phyloP scores from a whole-genome alignment of 2,797 vertebrate genomes.

The Cygnus olor region DNA sequence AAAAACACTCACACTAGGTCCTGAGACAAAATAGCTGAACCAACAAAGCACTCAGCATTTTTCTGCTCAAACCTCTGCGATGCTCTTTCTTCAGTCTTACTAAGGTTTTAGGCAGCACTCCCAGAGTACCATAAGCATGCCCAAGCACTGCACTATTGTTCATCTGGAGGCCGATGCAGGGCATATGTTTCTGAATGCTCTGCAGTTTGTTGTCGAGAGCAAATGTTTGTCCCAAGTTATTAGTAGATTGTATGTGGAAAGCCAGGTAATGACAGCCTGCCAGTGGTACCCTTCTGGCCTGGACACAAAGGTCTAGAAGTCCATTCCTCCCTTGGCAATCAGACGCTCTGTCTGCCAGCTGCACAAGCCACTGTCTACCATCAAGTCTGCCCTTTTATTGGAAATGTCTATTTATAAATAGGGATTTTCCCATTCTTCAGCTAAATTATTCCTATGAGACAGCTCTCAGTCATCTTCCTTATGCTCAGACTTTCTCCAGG shows the following conservation, averaged over 20 bases:
- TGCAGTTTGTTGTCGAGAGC: not conserved
- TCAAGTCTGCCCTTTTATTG: not conserved
- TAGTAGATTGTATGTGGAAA: not conserved
- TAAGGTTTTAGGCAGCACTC: not conserved
- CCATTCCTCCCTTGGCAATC: too few relatives aligned
- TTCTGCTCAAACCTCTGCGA: not conserved
- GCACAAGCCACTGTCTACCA: not conserved
- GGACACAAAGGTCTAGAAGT: not conserved
- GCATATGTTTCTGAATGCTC: fast-evolving
- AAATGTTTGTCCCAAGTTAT: not conserved
- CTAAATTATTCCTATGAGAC: not conserved
- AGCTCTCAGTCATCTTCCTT: not conserved
- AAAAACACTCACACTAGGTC: fast-evolving
- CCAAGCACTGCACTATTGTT: not conserved
- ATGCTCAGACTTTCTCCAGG: not conserved
- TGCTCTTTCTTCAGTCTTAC: not conserved
- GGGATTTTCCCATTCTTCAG: not conserved
- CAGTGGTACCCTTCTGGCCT: not conserved
- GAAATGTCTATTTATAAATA: not conserved
- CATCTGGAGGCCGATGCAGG: not conserved
- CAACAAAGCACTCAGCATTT: fast-evolving
- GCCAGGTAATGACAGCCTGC: not conserved
- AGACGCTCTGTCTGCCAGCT: not conserved
- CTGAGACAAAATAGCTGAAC: not conserved
- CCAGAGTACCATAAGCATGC: not conserved